A percentile compares a stretch with the other conserved stretches of the same genome.
Conservation (phyloP, 2,888 invertebrate genomes). For the Torymus tubicola region DNA sequence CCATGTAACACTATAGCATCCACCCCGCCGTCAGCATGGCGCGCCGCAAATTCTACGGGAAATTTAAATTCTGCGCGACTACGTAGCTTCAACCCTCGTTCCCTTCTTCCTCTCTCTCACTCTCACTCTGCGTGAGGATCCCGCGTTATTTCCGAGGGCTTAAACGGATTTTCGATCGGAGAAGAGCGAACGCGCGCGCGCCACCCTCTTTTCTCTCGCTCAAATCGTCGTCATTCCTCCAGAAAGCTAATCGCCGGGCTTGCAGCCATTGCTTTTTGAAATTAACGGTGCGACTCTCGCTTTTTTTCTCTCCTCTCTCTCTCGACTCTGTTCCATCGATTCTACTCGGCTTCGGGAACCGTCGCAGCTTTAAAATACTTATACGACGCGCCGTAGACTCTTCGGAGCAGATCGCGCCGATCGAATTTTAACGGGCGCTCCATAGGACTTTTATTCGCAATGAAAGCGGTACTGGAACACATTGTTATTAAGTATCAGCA, state of each 20-base stretch:
- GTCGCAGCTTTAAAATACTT: too few relatives aligned
- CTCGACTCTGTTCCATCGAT: too few relatives aligned
- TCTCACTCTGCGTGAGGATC: slow-evolving; percentile 40
- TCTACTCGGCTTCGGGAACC: too few relatives aligned
- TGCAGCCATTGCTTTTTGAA: slow-evolving; percentile 29
- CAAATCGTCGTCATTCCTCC: slow-evolving; percentile 21
- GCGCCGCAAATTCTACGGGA: slow-evolving; percentile 61
- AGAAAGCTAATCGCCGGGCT: slow-evolving; percentile 29
- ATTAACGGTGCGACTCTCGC: slow-evolving; percentile 22
- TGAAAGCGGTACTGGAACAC: neutral
- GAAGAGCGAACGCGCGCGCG: too few relatives aligned
- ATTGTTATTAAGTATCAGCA: slow-evolving; percentile 24
- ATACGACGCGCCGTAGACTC: too few relatives aligned
- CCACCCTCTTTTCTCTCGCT: neutral
- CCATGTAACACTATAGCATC: neutral
- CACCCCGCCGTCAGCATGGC: neutral
- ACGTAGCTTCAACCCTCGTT: slow-evolving; percentile 33
- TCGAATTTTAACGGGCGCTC: slow-evolving; percentile 31
- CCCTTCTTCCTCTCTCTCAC: neutral
- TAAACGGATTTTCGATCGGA: slow-evolving; percentile 63
- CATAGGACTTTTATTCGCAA: slow-evolving; percentile 26
- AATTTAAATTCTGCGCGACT: slow-evolving; percentile 69
- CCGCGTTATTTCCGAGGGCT: slow-evolving; percentile 62
- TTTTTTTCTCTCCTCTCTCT: slow-evolving; percentile 12
- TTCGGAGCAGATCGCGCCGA: neutral